These are phyloP conservation scores for Corvus moneduloides DNA, from an alignment of 2,113 vertebrate species.

Conservation along the genomic window DNA sequence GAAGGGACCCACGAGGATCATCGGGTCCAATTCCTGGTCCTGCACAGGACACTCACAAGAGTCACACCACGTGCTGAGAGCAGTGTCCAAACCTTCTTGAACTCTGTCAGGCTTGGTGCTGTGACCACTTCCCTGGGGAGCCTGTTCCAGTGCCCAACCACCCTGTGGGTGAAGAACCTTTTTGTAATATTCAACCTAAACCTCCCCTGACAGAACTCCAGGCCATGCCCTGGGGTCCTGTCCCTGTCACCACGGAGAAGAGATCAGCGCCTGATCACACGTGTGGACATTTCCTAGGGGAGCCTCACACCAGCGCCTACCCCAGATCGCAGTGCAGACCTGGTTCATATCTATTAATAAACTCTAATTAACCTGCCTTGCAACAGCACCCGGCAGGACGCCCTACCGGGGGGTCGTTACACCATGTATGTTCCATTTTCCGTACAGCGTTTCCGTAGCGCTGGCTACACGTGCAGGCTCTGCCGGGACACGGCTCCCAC, in stretches of 20 bases:
- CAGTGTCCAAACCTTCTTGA: not conserved
- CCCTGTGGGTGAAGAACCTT: not conserved
- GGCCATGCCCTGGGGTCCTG: not conserved
- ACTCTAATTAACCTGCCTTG: not conserved
- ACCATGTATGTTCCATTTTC: fast-evolving
- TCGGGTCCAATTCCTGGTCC: not conserved
- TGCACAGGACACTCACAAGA: not conserved
- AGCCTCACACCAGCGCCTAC: fast-evolving
- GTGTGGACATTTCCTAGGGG: fast-evolving
- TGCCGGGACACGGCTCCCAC: fast-evolving
- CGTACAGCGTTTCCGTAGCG: not conserved
- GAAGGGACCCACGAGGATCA: not conserved
- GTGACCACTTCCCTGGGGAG: not conserved
- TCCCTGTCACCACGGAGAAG: not conserved
- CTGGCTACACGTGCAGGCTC: fast-evolving
- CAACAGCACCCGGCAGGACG: not conserved
- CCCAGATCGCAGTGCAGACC: fast-evolving
- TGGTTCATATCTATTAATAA: fast-evolving
- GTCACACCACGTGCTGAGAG: not conserved
- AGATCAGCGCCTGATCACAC: no score
- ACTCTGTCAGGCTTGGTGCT: not conserved
- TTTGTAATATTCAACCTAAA: not conserved
- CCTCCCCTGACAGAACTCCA: not conserved
- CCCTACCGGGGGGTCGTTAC: no score
- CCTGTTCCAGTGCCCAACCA: not conserved